Evolutionary conservation across 2,797 vertebrate genomes (phyloP).

Genomic region (Lagodon rhomboides): DNA sequence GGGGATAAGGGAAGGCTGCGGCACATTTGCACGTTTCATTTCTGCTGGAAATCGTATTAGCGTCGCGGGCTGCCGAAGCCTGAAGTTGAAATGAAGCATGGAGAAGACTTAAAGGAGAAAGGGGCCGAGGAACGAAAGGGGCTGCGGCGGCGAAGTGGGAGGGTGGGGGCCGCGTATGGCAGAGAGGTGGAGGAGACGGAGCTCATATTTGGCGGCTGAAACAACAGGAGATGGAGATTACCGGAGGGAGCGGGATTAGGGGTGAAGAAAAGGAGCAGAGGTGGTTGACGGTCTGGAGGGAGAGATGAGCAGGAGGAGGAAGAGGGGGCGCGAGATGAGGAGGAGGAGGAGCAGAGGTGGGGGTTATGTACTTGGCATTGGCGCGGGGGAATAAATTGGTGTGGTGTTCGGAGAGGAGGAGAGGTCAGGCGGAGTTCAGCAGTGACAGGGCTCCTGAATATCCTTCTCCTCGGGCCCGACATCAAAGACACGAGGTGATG

Average conservation of each 20-base stretch:
- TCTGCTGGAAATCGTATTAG: conserved; percentile 80
- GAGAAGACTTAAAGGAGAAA: conserved; percentile 70
- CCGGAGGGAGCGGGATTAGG: conserved; percentile 27
- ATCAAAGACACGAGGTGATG: conserved; percentile 54
- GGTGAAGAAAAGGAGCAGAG: conserved; percentile 31
- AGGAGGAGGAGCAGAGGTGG: conserved; percentile 23
- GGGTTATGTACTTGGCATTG: conserved; percentile 46
- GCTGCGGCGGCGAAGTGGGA: conserved; percentile 10
- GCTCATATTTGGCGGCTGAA: background rate
- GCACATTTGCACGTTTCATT: conserved; percentile 79
- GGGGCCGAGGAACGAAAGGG: conserved; percentile 35
- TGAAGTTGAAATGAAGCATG: conserved; percentile 74
- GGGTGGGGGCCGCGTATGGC: conserved; percentile 26
- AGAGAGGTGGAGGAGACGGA: conserved; percentile 13
- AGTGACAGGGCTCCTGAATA: conserved; percentile 45
- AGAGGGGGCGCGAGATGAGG: conserved; percentile 7
- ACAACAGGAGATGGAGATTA: conserved; percentile 14
- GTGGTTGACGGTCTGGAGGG: conserved; percentile 22
- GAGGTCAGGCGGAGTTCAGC: conserved; percentile 77
- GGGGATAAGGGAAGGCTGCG: conserved; percentile 54
- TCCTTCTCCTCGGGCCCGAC: conserved; percentile 42
- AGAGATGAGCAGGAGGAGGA: conserved; percentile 36
- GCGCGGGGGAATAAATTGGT: conserved; percentile 64
- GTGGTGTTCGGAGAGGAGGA: conserved; percentile 40
- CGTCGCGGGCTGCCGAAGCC: conserved; percentile 54